Evolutionary conservation across 2,888 invertebrate species (phyloP).

Genomic region (Cantharis rufa): DNA sequence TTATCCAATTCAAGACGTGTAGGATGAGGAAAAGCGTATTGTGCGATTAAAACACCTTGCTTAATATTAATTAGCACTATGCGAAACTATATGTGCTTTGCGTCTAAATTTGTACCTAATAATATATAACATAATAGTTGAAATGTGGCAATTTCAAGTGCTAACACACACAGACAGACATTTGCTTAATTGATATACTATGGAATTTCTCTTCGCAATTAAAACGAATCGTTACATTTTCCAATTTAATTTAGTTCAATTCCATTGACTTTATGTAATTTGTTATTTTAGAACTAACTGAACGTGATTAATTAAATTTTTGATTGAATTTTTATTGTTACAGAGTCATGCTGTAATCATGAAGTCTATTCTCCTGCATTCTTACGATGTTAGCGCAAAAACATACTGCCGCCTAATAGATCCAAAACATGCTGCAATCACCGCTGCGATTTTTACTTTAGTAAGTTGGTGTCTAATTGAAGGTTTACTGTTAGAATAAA

Average conservation of each 20-base stretch:
- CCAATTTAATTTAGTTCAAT: slow-evolving; percentile 1
- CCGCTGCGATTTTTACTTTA: slow-evolving; percentile 74
- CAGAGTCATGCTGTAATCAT: slow-evolving; percentile 48
- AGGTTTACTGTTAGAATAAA: no score
- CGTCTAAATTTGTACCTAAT: neutral
- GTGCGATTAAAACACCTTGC: slow-evolving; percentile 16
- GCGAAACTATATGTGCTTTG: neutral
- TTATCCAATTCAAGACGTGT: slow-evolving; percentile 7
- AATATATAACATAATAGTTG: neutral
- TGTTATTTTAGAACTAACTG: neutral
- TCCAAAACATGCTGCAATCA: slow-evolving; percentile 74
- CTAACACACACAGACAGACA: neutral
- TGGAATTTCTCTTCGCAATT: neutral
- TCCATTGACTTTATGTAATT: neutral
- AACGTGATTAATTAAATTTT: neutral
- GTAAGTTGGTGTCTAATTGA: slow-evolving; percentile 57
- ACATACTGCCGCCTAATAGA: slow-evolving; percentile 69
- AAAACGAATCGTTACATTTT: slow-evolving; percentile 2
- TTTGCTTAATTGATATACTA: neutral
- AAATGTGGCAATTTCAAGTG: neutral
- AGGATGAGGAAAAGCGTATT: neutral
- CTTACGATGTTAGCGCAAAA: slow-evolving; percentile 55
- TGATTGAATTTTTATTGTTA: slow-evolving; percentile 3
- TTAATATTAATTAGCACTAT: slow-evolving; percentile 18
- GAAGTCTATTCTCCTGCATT: slow-evolving; percentile 61